These are phyloP conservation scores for Ischnura elegans DNA, from an alignment of 2,888 invertebrate species.

Conservation along the genomic window DNA sequence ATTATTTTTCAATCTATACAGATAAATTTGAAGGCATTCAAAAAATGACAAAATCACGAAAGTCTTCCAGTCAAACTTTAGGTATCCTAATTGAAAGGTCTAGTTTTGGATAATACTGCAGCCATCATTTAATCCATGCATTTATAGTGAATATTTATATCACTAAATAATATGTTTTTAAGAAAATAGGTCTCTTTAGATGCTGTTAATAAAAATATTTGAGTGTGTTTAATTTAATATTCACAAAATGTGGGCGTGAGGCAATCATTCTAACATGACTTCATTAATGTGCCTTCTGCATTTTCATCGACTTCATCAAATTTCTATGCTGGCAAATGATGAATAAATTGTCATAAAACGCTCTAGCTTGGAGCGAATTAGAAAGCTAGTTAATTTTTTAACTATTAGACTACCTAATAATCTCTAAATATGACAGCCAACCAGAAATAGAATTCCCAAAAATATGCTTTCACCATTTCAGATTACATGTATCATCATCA, in stretches of 20 bases:
- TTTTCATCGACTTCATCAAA: background rate
- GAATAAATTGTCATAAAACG: background rate
- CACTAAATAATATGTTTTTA: background rate
- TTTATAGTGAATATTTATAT: background rate
- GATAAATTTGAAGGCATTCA: background rate
- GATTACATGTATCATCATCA: background rate
- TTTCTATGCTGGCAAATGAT: background rate
- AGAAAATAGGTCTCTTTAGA: background rate
- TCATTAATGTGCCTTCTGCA: background rate
- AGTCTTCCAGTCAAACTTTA: background rate
- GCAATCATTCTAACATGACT: background rate
- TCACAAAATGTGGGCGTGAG: background rate
- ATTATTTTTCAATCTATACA: background rate
- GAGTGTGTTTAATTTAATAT: background rate
- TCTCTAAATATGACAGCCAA: background rate
- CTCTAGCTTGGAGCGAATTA: background rate
- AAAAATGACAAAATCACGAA: background rate
- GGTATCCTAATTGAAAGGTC: background rate
- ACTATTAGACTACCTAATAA: background rate
- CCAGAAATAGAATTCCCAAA: background rate
- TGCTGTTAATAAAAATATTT: background rate
- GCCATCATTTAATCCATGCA: background rate
- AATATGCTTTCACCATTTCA: background rate
- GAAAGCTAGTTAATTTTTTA: background rate
- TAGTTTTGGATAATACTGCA: background rate